Evolutionary conservation across 1,140 invertebrate species (phyloP), one percentile per base, ranked within the genome.

Genomic region (Globodera ellingtonae): DNA sequence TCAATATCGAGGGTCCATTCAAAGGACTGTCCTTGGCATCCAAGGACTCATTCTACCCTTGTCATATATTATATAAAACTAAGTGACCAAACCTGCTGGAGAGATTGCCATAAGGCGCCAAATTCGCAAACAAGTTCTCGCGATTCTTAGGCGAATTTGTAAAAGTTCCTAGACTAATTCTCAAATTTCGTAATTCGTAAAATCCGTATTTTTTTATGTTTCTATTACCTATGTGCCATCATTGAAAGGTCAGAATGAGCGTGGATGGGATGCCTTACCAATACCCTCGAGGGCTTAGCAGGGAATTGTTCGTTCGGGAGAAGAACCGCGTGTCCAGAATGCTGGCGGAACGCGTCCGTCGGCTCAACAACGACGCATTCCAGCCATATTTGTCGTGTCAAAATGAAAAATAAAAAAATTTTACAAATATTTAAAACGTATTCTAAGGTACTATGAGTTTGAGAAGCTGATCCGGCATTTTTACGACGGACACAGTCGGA

Each of bases 351-450:
- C 52, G 69, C 52, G 69, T 47, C 24, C n/a, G 10, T n/a, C 56
- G 48, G 35, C 52, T 77, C 50, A 50, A 77, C 46, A 77, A 77
- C 67, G 75, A 77, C 65, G 75, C 75, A 13, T 77, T 77, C 44
- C 75, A 77, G 48, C 75, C 75, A 52, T 66, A 67, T 77, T 50
- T 77, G 75, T 77, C 3, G 6, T n/a, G 21, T n/a, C n/a, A 13
- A 24, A 35, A 35, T 2, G 0, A 35, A 35, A 3, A 35, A 3
- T 35, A 35, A 18, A 62, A 48, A 44, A 46, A 75, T 70, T 69
- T 15, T 10, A 24, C 44, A 67, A 77, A 65, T 21, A 44, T 75
- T 62, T 5, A 13, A 76, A 47, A 1, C 5, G 8, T 35, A 35
- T 35, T n/a, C 48, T 13, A 62, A 77, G 75, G 18, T 67, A 65